These are phyloP conservation scores for Microtus richardsoni DNA, from an alignment of 2,113 vertebrate species.

Conservation along the genomic window DNA sequence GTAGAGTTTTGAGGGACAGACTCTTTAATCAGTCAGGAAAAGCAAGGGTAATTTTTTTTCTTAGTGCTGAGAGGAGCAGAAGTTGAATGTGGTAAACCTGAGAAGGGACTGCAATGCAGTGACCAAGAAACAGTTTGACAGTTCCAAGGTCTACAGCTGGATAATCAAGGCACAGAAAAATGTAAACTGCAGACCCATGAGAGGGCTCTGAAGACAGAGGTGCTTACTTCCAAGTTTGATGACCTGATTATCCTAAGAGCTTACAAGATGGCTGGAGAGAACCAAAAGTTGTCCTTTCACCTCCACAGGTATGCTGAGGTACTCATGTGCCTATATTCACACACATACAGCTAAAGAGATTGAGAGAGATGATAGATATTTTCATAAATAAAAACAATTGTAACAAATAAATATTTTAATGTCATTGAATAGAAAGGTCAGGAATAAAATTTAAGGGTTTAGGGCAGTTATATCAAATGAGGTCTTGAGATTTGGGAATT, in stretches of 20 bases:
- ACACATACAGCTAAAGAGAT: neutral
- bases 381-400: neutral
- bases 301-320: neutral
- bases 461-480: slow-evolving; percentile 51
- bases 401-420: neutral
- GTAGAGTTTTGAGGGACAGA: neutral
- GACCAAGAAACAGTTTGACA: slow-evolving; percentile 16
- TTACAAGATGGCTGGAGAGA: neutral
- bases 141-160: slow-evolving; percentile 15
- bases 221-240: neutral
- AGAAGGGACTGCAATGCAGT: neutral
- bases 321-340: neutral
- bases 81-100: slow-evolving; percentile 35
- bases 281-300: neutral
- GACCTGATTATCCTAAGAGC: neutral
- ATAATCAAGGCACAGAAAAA: neutral
- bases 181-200: neutral
- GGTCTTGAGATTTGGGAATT: neutral
- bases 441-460: neutral
- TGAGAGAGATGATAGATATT: neutral
- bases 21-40: neutral
- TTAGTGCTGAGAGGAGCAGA: slow-evolving; percentile 34
- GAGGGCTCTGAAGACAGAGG: neutral
- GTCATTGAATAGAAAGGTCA: slow-evolving; percentile 36
- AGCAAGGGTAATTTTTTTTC: neutral